Base-by-base conservation (phyloP, 2,888 invertebrate species). In the Rapana venosa region DNA sequence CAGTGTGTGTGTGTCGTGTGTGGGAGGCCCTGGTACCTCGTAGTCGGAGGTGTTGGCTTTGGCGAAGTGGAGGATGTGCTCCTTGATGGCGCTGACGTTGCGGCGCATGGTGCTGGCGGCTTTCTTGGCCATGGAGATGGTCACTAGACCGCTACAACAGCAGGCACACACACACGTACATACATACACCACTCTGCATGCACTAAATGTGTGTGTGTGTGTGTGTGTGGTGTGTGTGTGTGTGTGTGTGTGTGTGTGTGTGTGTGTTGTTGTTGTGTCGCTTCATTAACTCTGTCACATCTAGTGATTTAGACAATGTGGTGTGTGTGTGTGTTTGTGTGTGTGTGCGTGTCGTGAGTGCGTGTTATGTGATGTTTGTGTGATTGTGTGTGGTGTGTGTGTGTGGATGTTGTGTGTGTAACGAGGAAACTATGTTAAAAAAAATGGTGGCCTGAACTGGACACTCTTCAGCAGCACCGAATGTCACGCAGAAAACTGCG, bases 61-160 rank as follows among this genome's bases (percentile, higher is more conserved):
- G 92, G 94, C 94, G 93, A 96, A 96, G 90, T 93, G 89, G 47
- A 96, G 93, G 36, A 96, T 93, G 90, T 95, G 94, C 91, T 95
- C 94, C 93, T 96, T 96, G 88, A 96, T 95, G 87, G 93, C 93
- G 58, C 94, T 94, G 79, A 94, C 95, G 91, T 94, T 94, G 85
- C 92, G 92, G 66, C 90, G 93, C 91, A 93, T 93, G 84, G 91
- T 97, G 96, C 97, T 98, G 96, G 97, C 97, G 95, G 97, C 97
- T 88, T 92, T 92, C 93, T 94, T 93, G 79, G 93, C 93, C 90
- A 93, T 90, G 26, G 94, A 92, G 74, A 93, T 92, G 8, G 93
- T 88, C 89, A 93, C 90, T 85, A 94, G 91, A 87, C 92, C 93
- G 92, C 94, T 94, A 92, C 89, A 83, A 87, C 66, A 89, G 5